Conservation (phyloP, 2,888 invertebrate species). For the Eupithecia dodoneata region DNA sequence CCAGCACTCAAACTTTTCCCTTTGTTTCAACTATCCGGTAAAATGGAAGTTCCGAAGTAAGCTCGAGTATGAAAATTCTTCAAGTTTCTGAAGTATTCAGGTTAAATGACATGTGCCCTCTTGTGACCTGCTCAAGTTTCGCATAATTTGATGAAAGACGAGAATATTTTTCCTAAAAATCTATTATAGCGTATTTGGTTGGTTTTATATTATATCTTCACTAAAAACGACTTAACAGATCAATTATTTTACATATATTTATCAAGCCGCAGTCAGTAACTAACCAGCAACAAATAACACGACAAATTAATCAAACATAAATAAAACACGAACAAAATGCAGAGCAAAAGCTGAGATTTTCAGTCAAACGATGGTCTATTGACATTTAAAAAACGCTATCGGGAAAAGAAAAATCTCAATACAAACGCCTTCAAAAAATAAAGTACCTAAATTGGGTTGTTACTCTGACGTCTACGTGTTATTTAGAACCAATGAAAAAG, state of each 20-base stretch:
- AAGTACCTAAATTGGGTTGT: conserved; percentile 32
- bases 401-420: not conserved
- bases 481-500: conserved; percentile 40
- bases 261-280: too few species aligned
- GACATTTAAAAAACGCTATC: not conserved
- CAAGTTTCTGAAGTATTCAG: conserved; percentile 35
- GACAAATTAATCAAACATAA: too few species aligned
- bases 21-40: conserved; percentile 55
- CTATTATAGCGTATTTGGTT: not conserved
- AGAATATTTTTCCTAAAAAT: not conserved
- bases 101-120: conserved; percentile 36
- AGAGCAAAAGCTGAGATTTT: too few species aligned
- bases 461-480: conserved; percentile 35
- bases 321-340: too few species aligned
- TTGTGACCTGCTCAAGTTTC: conserved; percentile 24
- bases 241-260: too few species aligned
- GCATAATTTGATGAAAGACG: not conserved
- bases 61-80: conserved; percentile 42
- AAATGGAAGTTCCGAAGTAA: conserved; percentile 56
- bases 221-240: too few species aligned
- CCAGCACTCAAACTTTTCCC: conserved; percentile 50
- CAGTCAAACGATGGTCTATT: too few species aligned
- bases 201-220: too few species aligned
- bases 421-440: not conserved
- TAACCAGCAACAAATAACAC: too few species aligned